Conservation (phyloP, 2,113 vertebrate genomes). For the Trematocara marginatum region DNA sequence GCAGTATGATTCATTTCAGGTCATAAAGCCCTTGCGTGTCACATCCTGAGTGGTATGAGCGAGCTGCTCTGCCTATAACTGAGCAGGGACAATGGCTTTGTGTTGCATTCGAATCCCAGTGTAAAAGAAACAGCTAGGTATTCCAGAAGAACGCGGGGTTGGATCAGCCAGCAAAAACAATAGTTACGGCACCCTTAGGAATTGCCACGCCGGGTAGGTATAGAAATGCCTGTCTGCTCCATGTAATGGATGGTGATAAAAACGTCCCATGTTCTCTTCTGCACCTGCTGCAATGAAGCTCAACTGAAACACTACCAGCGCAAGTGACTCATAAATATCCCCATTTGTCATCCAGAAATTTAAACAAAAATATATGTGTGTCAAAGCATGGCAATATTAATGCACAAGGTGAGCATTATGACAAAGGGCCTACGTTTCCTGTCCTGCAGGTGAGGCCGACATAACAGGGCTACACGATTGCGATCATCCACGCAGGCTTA, state of each 20-base stretch:
- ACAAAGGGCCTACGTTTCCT: background rate
- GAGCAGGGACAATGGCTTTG: slow-evolving; percentile 57
- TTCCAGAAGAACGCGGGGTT: slow-evolving; percentile 7
- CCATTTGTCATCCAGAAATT: slow-evolving; percentile 11
- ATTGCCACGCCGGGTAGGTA: slow-evolving; percentile 17
- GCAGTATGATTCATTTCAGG: slow-evolving; percentile 55
- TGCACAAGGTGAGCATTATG: background rate
- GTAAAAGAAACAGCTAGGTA: background rate
- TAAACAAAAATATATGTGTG: background rate
- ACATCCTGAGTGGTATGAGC: slow-evolving; percentile 61
- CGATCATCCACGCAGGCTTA: background rate
- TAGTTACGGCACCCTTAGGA: slow-evolving; percentile 37
- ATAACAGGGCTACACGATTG: background rate
- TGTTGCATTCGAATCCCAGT: slow-evolving; percentile 56
- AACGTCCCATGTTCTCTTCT: slow-evolving; percentile 8
- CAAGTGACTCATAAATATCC: slow-evolving; percentile 48
- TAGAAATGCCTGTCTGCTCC: slow-evolving; percentile 39
- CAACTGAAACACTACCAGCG: slow-evolving; percentile 24
- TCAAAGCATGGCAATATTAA: background rate
- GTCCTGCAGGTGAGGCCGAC: slow-evolving; percentile 21
- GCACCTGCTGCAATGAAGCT: slow-evolving; percentile 65
- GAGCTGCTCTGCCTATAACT: slow-evolving; percentile 15
- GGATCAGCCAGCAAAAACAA: slow-evolving; percentile 17
- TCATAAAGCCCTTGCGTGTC: slow-evolving; percentile 68
- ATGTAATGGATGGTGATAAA: slow-evolving; percentile 47